Conservation (phyloP, 23 tunicate species). For the Clavelina lepadiformis region DNA sequence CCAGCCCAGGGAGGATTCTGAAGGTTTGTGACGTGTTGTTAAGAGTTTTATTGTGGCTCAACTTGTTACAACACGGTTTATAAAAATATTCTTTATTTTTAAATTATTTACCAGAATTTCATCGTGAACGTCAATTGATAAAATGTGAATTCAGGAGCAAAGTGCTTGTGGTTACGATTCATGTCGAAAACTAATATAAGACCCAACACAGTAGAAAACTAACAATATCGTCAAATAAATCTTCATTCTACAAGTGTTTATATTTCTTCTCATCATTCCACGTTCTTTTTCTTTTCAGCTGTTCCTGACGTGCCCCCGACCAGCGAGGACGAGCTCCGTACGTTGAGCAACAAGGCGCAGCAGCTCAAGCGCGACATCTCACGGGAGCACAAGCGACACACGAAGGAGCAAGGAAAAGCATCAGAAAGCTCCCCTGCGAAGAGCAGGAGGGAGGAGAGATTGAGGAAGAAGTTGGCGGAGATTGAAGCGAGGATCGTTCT, state of each 20-base stretch:
- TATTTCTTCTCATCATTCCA: too few relatives aligned
- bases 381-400: conserved; percentile 53
- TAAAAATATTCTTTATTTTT: too few relatives aligned
- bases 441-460: conserved; percentile 56
- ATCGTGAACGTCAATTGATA: too few relatives aligned
- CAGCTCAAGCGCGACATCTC: conserved; percentile 78
- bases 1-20: conserved; percentile 85
- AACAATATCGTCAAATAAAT: too few relatives aligned
- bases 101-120: too few relatives aligned
- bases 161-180: too few relatives aligned
- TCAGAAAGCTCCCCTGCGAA: conserved; percentile 26
- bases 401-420: conserved; percentile 16
- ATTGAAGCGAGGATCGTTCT: conserved; percentile 75
- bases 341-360: conserved; percentile 67
- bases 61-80: too few relatives aligned
- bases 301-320: conserved; percentile 61
- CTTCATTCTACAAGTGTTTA: too few relatives aligned
- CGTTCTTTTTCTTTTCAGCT: conserved; percentile 21
- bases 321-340: conserved; percentile 69
- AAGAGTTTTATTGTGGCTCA: too few relatives aligned
- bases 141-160: too few relatives aligned
- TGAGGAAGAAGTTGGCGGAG: conserved; percentile 74
- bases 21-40: conserved; percentile 28
- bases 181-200: too few relatives aligned
- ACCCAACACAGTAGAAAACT: too few relatives aligned